Evolutionary conservation across 37 sponge, comb jelly and placozoan species (phyloP).

Genomic region (Sycon ciliatum): DNA sequence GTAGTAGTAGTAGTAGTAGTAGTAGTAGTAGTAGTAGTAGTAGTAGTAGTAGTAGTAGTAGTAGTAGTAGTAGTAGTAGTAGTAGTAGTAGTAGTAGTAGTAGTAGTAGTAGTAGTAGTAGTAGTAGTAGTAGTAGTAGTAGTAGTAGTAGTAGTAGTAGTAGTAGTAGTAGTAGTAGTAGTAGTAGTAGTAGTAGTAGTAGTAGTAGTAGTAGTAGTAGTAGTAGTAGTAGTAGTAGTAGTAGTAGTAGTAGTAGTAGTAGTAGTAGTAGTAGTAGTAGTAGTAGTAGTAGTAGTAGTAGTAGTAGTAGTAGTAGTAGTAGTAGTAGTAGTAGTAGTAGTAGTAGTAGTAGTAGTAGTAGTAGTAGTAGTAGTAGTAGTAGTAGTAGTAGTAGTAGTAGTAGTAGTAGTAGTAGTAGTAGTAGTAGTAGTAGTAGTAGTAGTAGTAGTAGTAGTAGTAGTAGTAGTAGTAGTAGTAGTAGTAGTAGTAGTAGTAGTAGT

Average conservation of each 20-base stretch:
- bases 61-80: slow-evolving; percentile 1
- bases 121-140: slow-evolving; percentile 8
- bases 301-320: slow-evolving; percentile 8
- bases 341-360: slow-evolving; percentile 6
- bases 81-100: not conserved
- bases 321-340: slow-evolving; percentile 8
- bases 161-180: slow-evolving; percentile 6
- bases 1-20: slow-evolving; percentile 8
- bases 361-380: slow-evolving; percentile 8
- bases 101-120: slow-evolving; percentile 6
- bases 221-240: slow-evolving; percentile 2
- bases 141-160: slow-evolving; percentile 8
- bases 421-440: not conserved
- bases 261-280: slow-evolving; percentile 1
- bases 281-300: not conserved
- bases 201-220: slow-evolving; percentile 2
- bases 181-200: slow-evolving; percentile 8
- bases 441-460: slow-evolving; percentile 2
- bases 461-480: slow-evolving; percentile 6
- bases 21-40: slow-evolving; percentile 8
- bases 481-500: slow-evolving; percentile 8
- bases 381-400: slow-evolving; percentile 8
- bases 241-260: not conserved
- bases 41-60: not conserved
- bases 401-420: slow-evolving; percentile 2